A percentile compares a stretch with the other conserved stretches of the same genome.
Evolutionary conservation across 2,888 invertebrate species (phyloP).

Genomic region (Dromius quadrimaculatus): DNA sequence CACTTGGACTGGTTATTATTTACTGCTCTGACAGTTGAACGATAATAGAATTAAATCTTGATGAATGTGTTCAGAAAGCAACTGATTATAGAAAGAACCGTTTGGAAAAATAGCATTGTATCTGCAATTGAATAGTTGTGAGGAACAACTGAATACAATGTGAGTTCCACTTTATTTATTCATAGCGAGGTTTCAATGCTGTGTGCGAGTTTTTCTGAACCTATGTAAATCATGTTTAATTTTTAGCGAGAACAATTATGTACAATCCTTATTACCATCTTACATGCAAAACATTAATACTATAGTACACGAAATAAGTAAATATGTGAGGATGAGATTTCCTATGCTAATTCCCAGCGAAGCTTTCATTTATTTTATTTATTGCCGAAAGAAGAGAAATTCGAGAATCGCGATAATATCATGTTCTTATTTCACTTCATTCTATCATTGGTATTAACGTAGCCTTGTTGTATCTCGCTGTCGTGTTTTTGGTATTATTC

Average conservation of each 20-base stretch:
- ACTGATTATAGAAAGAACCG: conserved; percentile 14
- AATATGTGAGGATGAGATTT: conserved; percentile 12
- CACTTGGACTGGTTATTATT: conserved; percentile 22
- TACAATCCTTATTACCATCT: conserved; percentile 33
- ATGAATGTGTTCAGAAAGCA: conserved; percentile 21
- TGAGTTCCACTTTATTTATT: conserved; percentile 20
- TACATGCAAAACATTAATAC: conserved; percentile 24
- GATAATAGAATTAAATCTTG: conserved; percentile 32
- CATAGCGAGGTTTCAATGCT: conserved; percentile 28
- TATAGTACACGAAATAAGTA: conserved; percentile 31
- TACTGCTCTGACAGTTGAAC: conserved; percentile 13
- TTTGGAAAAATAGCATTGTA: conserved; percentile 12
- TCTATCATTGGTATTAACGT: too few relatives aligned
- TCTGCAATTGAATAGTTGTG: conserved; percentile 9
- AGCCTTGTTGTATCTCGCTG: too few relatives aligned
- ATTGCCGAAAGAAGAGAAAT: conserved; percentile 2
- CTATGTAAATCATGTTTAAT: conserved; percentile 38
- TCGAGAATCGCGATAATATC: conserved; percentile 2
- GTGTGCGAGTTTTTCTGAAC: conserved; percentile 25
- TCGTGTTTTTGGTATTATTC: too few relatives aligned
- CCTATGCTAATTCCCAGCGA: conserved; percentile 19
- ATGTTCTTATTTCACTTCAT: conserved; percentile 1
- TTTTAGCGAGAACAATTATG: conserved; percentile 41
- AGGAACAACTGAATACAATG: conserved; percentile 23
- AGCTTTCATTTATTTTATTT: conserved; percentile 25